Conservation (phyloP, 2,888 invertebrate genomes). For the Cerastis rubricosa region DNA sequence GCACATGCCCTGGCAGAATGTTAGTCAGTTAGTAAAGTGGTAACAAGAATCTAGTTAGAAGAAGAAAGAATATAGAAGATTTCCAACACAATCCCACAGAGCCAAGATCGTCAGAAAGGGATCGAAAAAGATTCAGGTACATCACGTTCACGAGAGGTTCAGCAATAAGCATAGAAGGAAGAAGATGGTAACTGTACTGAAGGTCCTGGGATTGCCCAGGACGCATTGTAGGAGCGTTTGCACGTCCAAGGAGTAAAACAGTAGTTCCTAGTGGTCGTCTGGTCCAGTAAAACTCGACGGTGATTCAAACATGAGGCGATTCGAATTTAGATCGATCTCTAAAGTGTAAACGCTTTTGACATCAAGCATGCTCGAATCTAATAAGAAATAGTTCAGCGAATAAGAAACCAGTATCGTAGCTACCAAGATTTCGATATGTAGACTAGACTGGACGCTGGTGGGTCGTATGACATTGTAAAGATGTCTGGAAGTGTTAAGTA, state of each 20-base stretch:
- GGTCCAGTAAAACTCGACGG: not conserved
- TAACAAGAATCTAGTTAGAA: not conserved
- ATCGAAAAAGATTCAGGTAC: not conserved
- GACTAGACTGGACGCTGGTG: slow-evolving; percentile 28
- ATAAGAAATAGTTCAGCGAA: not conserved
- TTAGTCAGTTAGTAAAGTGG: not conserved
- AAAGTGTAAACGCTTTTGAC: not conserved
- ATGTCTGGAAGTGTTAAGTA: slow-evolving; percentile 36
- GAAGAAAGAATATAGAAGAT: too few species aligned
- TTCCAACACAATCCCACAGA: not conserved
- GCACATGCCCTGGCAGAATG: not conserved
- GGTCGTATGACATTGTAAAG: slow-evolving; percentile 36
- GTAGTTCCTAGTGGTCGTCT: not conserved
- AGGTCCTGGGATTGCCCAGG: too few species aligned
- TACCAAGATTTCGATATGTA: slow-evolving; percentile 31
- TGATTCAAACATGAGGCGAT: not conserved
- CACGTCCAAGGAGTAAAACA: not conserved
- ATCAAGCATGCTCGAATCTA: not conserved
- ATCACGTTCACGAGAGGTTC: not conserved
- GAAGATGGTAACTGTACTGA: not conserved
- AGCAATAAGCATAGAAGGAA: not conserved
- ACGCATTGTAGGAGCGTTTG: too few species aligned
- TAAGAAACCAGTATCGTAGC: not conserved
- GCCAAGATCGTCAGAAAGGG: not conserved
- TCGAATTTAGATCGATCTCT: not conserved